These are phyloP conservation scores for Hydrocynus forskahlii DNA, from an alignment of 2,797 vertebrate species.

Conservation along the genomic window DNA sequence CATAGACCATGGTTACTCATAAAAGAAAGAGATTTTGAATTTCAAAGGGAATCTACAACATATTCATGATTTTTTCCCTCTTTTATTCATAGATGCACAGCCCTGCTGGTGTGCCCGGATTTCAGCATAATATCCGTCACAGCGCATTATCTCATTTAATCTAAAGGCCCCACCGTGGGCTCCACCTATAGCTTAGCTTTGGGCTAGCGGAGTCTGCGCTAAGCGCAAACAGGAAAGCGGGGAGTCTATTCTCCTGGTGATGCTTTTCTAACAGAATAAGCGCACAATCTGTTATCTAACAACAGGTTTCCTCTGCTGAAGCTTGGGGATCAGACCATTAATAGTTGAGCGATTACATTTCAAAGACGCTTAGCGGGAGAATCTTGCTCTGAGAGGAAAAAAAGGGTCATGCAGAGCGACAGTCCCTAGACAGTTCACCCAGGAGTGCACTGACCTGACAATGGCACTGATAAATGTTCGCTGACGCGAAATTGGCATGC, in stretches of 20 bases:
- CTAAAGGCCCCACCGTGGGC: constrained; percentile 3
- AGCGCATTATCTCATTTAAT: constrained; percentile 37
- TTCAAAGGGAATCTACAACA: constrained; percentile 51
- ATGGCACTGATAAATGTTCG: constrained; percentile 6
- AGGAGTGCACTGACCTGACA: constrained; percentile 5
- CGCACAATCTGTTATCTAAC: constrained; percentile 1
- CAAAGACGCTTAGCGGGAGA: not conserved
- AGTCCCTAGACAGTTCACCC: not conserved
- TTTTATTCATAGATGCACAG: constrained; percentile 53
- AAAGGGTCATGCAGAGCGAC: not conserved
- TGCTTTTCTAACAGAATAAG: constrained; percentile 1
- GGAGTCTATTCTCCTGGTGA: not conserved
- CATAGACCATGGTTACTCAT: constrained; percentile 25
- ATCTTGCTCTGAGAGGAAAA: not conserved
- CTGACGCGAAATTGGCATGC: constrained; percentile 18
- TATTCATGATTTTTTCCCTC: constrained; percentile 44
- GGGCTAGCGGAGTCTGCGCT: not conserved
- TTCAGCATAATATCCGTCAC: constrained; percentile 47
- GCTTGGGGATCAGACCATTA: not conserved
- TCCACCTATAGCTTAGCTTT: constrained; percentile 13
- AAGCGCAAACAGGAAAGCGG: not conserved
- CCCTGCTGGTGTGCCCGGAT: constrained; percentile 45
- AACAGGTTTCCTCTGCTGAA: not conserved
- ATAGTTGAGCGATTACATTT: constrained; percentile 3
- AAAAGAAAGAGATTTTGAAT: constrained; percentile 31